A percentile compares a stretch with the other conserved stretches of the same genome.
Evolutionary conservation across 2,888 invertebrate genomes (phyloP).

Genomic region (Dryococelus australis): DNA sequence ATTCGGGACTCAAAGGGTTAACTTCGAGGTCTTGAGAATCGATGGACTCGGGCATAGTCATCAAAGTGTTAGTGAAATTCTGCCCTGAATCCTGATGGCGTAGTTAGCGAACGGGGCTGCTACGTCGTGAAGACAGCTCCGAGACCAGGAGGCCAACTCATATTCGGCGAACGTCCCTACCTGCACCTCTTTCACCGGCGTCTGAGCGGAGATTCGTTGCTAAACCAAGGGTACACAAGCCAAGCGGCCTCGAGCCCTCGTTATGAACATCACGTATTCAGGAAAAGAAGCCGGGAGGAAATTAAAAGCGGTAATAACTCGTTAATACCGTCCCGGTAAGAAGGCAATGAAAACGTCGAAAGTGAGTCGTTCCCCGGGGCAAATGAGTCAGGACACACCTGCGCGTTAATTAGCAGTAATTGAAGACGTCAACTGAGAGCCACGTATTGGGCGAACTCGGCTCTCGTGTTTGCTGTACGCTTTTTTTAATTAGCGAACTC

Average conservation of each 20-base stretch:
- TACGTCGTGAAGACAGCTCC: too few relatives aligned
- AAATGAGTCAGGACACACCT: conserved; percentile 9
- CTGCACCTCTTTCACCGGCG: too few relatives aligned
- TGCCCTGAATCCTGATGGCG: too few relatives aligned
- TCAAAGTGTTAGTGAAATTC: too few relatives aligned
- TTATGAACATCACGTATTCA: neutral
- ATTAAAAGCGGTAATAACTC: neutral
- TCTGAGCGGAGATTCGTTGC: neutral
- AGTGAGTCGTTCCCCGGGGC: neutral
- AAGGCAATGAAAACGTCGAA: neutral
- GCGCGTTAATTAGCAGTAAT: neutral
- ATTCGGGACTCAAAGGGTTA: too few relatives aligned
- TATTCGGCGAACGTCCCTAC: too few relatives aligned
- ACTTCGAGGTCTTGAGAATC: too few relatives aligned
- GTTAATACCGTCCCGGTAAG: neutral
- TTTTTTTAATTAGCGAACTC: neutral
- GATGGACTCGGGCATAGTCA: too few relatives aligned
- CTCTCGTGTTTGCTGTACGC: too few relatives aligned
- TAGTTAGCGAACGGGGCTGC: too few relatives aligned
- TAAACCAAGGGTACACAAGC: neutral
- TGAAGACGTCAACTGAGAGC: neutral
- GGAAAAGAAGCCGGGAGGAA: neutral
- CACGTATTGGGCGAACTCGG: neutral
- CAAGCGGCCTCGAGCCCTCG: neutral
- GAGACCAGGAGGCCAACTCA: too few relatives aligned